phyloP scores from a whole-genome alignment of 1,140 invertebrate species.

The Caenorhabditis tropicalis region DNA sequence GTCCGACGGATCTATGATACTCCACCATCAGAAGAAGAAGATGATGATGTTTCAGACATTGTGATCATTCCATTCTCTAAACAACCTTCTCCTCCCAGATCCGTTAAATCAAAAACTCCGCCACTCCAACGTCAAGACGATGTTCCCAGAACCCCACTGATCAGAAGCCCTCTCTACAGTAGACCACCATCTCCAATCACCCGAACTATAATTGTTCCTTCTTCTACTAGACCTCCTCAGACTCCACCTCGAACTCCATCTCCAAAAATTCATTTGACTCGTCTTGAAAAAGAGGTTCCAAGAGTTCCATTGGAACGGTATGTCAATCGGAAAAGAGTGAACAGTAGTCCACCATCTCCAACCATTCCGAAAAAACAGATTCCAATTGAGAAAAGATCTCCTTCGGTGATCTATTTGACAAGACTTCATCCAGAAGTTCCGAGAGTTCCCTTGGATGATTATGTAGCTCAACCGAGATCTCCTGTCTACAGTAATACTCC shows the following conservation, averaged over 20 bases:
- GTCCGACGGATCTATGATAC: not conserved
- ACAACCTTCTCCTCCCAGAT: not conserved
- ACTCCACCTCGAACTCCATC: not conserved
- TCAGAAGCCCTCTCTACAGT: not conserved
- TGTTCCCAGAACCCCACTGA: not conserved
- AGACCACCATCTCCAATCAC: not conserved
- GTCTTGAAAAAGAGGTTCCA: not conserved
- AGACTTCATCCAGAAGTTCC: not conserved
- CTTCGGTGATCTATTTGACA: not conserved
- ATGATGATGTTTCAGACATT: not conserved
- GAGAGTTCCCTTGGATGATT: not conserved
- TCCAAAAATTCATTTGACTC: not conserved
- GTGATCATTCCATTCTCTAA: not conserved
- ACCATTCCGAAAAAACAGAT: not conserved
- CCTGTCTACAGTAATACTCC: not conserved
- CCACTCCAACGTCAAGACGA: not conserved
- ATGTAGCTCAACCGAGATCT: not conserved
- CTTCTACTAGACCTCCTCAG: not conserved
- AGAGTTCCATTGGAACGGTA: not conserved
- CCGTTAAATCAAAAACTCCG: not conserved
- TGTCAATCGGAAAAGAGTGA: not conserved
- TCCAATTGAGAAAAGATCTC: not conserved
- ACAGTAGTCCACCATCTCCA: not conserved
- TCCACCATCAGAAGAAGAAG: not conserved
- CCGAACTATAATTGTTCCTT: not conserved